Conservation (phyloP, 2,888 invertebrate species). For the Leptinotarsa juncta region DNA sequence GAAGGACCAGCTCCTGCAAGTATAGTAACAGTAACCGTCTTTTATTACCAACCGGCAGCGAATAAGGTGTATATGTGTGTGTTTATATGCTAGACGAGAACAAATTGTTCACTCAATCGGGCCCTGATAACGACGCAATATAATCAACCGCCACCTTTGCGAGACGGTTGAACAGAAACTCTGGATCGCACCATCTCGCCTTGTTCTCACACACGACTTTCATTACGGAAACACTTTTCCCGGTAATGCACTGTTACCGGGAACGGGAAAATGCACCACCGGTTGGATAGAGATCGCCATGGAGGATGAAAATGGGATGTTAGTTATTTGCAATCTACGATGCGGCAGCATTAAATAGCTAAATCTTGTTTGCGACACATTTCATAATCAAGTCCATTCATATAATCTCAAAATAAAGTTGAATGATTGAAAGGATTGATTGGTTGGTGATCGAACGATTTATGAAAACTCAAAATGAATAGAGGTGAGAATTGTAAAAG, state of each 20-base stretch:
- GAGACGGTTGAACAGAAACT: slow-evolving; percentile 26
- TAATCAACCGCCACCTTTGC: slow-evolving; percentile 40
- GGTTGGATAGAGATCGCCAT: neutral
- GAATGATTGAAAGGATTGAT: too few species aligned
- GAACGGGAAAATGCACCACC: neutral
- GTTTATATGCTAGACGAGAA: slow-evolving; percentile 32
- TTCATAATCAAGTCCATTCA: too few species aligned
- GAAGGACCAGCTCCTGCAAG: neutral
- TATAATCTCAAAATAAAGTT: too few species aligned
- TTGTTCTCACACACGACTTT: slow-evolving; percentile 24
- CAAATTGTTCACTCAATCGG: slow-evolving; percentile 52
- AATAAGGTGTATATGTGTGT: slow-evolving; percentile 10
- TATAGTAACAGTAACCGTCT: neutral
- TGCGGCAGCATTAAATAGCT: neutral
- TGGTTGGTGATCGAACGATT: too few species aligned
- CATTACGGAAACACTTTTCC: slow-evolving; percentile 23
- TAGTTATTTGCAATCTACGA: neutral
- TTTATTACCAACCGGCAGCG: neutral
- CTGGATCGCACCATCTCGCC: slow-evolving; percentile 16
- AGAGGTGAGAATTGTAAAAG: too few species aligned
- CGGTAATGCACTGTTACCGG: slow-evolving; percentile 5
- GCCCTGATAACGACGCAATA: slow-evolving; percentile 44
- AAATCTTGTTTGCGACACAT: too few species aligned
- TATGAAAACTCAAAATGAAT: too few species aligned
- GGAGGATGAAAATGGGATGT: neutral